Percentiles rank a stretch among this genome's conserved stretches.
Conservation (phyloP, 2,113 vertebrate species). For the Vulpes vulpes region DNA sequence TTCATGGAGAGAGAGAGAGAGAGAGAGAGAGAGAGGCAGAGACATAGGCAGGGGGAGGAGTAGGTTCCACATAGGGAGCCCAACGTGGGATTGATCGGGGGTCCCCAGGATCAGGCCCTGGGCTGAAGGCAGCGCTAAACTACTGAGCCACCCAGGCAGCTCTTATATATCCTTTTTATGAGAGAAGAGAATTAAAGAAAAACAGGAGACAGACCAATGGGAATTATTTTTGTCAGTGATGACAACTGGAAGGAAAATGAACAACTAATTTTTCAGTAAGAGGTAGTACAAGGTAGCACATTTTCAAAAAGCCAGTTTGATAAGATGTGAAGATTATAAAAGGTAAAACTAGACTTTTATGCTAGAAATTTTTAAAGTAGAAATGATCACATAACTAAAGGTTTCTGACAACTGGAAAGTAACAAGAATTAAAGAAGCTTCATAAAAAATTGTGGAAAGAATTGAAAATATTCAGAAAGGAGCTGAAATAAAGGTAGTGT, state of each 20-base stretch:
- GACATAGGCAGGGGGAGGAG: no score
- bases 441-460: constrained; percentile 11
- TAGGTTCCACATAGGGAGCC: no score
- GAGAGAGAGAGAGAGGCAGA: no score
- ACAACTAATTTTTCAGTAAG: not conserved
- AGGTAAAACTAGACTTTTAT: constrained; percentile 56
- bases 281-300: not conserved
- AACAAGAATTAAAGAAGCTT: constrained; percentile 63
- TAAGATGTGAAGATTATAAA: constrained; percentile 14
- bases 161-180: not conserved
- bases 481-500: not conserved
- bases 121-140: no score
- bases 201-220: not conserved
- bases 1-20: no score
- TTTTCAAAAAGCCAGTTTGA: constrained; percentile 55
- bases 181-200: not conserved
- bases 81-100: no score
- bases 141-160: no score
- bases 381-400: constrained; percentile 40
- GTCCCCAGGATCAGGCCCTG: no score
- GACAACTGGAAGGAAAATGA: not conserved
- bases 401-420: constrained; percentile 56
- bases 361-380: constrained; percentile 38
- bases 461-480: not conserved
- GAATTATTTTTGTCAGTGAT: constrained; percentile 12